Conservation (phyloP, 2,797 vertebrate species). For the Setipinna tenuifilis region DNA sequence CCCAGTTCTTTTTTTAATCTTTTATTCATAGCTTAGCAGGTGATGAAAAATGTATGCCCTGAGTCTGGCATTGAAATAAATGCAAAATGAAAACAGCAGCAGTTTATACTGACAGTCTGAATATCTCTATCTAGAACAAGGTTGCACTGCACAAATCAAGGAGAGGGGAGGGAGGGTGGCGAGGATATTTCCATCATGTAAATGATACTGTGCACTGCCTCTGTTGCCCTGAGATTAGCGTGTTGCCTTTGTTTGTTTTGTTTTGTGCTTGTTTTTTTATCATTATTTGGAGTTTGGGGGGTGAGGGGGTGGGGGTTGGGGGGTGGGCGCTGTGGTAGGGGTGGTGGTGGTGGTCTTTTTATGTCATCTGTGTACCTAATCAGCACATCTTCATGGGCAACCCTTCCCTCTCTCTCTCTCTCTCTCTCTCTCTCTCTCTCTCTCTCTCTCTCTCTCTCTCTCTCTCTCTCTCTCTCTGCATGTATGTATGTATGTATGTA, state of each 20-base stretch:
- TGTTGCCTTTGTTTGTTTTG: constrained; percentile 31
- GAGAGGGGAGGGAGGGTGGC: constrained; percentile 47
- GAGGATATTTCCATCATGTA: constrained; percentile 56
- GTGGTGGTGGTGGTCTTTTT: neutral
- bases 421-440: no score
- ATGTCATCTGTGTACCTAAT: constrained; percentile 21
- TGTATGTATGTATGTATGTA: neutral
- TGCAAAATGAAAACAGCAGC: constrained; percentile 99
- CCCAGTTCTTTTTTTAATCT: constrained; percentile 98
- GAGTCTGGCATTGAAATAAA: constrained; percentile 99
- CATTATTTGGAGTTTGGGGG: constrained; percentile 23
- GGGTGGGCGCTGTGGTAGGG: no score
- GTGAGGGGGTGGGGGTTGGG: neutral
- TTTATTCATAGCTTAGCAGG: constrained; percentile 99
- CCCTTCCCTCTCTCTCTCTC: neutral
- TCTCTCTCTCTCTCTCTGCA: no score
- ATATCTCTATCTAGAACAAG: constrained; percentile 99
- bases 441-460: no score
- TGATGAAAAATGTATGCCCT: constrained; percentile 99
- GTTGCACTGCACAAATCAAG: constrained; percentile 91
- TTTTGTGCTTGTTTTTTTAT: constrained; percentile 36
- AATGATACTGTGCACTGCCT: constrained; percentile 48
- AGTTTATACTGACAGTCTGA: constrained; percentile 99
- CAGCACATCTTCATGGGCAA: constrained; percentile 21
- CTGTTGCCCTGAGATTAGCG: constrained; percentile 45